A percentile compares a stretch with the other conserved stretches of the same genome.
Conservation (phyloP, 2,797 vertebrate genomes). For the Pseudochaenichthys georgianus region DNA sequence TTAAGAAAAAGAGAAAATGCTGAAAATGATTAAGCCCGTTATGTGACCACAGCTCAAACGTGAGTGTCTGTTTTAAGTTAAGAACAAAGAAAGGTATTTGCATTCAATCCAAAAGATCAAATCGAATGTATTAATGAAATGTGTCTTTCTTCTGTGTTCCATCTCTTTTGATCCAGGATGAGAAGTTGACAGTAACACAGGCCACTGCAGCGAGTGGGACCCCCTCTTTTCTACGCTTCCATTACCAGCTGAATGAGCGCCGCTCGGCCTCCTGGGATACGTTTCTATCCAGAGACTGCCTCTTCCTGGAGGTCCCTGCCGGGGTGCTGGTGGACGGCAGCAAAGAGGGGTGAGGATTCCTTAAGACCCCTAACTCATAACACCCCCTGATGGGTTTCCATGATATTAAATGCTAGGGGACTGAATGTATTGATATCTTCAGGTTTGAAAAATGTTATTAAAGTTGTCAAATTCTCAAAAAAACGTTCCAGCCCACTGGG, state of each 20-base stretch:
- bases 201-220: constrained; percentile 87
- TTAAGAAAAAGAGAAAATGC: background rate
- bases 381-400: background rate
- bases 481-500: too few relatives aligned
- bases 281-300: constrained; percentile 89
- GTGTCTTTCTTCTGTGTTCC: background rate
- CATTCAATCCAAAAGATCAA: background rate
- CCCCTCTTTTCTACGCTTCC: constrained; percentile 90
- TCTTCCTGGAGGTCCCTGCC: constrained; percentile 94
- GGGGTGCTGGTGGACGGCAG: constrained; percentile 93
- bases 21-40: background rate
- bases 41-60: background rate
- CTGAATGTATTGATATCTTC: background rate
- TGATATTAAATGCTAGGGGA: background rate
- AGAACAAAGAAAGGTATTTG: too few relatives aligned
- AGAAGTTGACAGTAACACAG: constrained; percentile 95
- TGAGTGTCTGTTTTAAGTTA: too few relatives aligned
- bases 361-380: background rate
- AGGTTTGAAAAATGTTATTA: background rate
- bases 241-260: constrained; percentile 93
- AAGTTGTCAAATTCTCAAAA: background rate
- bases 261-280: constrained; percentile 94
- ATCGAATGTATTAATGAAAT: background rate
- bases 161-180: constrained; percentile 82
- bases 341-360: constrained; percentile 92